Conservation (phyloP, 2,797 vertebrate species). For the Periophthalmus magnuspinnatus region DNA sequence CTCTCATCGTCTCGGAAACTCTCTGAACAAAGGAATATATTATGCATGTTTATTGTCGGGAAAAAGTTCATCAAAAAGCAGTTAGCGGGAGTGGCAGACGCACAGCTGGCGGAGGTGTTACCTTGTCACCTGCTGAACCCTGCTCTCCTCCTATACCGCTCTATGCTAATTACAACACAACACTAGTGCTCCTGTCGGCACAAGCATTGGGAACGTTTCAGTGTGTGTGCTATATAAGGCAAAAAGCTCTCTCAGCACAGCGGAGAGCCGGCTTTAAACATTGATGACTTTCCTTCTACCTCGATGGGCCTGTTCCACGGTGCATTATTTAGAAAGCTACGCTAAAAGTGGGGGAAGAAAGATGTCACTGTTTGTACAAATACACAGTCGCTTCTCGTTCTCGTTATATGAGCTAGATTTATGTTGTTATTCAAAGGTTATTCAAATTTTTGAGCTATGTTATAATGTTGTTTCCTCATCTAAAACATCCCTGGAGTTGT, state of each 20-base stretch:
- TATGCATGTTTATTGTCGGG: neutral
- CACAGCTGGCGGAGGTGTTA: constrained; percentile 18
- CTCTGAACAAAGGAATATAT: neutral
- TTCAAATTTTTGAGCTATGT: no score
- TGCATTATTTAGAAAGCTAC: constrained; percentile 24
- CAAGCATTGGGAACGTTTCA: constrained; percentile 69
- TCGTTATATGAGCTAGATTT: neutral
- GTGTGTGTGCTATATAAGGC: constrained; percentile 63
- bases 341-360: constrained; percentile 11
- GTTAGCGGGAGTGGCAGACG: neutral
- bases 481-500: no score
- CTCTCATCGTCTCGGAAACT: neutral
- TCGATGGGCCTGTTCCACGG: constrained; percentile 28
- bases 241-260: constrained; percentile 48
- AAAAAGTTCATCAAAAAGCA: neutral
- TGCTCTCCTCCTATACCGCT: constrained; percentile 8
- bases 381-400: neutral
- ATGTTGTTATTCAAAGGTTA: neutral
- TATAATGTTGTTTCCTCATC: no score
- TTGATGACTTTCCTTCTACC: constrained; percentile 68
- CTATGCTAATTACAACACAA: constrained; percentile 48
- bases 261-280: constrained; percentile 61
- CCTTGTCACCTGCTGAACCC: constrained; percentile 40
- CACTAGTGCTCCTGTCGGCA: constrained; percentile 52
- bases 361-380: constrained; percentile 6